Conservation (phyloP, 2,888 invertebrate genomes). For the Hirtodrosophila cameraria region DNA sequence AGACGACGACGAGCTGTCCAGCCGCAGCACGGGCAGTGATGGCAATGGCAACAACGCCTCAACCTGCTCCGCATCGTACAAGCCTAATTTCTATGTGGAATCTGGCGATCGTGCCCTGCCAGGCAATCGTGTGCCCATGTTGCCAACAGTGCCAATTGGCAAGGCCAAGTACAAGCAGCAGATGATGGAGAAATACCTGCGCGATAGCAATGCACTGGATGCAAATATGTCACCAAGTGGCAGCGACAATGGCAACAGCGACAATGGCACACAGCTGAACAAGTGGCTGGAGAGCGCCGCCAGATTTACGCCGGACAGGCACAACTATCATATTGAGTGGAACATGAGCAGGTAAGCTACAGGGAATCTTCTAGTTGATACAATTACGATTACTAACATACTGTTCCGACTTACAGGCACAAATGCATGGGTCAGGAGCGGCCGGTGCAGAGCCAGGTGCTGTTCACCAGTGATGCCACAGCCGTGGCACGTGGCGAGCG, state of each 20-base stretch:
- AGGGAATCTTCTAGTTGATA: too few relatives aligned
- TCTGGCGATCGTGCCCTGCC: conserved; percentile 17
- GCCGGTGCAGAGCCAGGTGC: conserved; percentile 42
- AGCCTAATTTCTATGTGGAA: conserved; percentile 67
- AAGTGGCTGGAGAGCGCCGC: conserved; percentile 92
- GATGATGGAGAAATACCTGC: conserved; percentile 87
- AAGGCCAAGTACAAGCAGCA: conserved; percentile 86
- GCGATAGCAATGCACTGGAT: conserved; percentile 77
- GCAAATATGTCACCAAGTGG: not conserved
- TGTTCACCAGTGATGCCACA: conserved; percentile 57
- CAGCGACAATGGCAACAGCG: conserved; percentile 1
- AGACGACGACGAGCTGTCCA: conserved; percentile 65
- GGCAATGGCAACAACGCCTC: conserved; percentile 59
- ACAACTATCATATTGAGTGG: conserved; percentile 90
- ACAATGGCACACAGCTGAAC: conserved; percentile 86
- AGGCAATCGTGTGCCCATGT: conserved; percentile 45
- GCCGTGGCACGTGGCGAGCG: conserved; percentile 49
- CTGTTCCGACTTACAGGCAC: conserved; percentile 61
- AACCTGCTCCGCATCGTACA: conserved; percentile 33
- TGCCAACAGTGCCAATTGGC: conserved; percentile 52
- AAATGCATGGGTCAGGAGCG: conserved; percentile 66
- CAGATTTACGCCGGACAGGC: conserved; percentile 89
- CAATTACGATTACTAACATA: too few relatives aligned
- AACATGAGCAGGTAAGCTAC: conserved; percentile 75
- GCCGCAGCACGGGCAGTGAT: conserved; percentile 66